phyloP scores from a whole-genome alignment of 2,113 vertebrate species.

The Ptychochromis oligacanthus region DNA sequence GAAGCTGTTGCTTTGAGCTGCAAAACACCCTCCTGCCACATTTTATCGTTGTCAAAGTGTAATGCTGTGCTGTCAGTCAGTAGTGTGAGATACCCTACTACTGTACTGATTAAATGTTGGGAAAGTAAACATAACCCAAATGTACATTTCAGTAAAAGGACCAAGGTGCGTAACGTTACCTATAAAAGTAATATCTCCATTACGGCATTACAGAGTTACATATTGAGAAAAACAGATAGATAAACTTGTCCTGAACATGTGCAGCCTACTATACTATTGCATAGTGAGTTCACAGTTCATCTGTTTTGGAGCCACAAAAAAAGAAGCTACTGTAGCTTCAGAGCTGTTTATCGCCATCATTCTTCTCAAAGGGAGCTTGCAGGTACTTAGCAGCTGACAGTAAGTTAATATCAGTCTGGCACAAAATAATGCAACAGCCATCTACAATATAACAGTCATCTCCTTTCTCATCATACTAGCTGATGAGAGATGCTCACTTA shows the following conservation, averaged over 20 bases:
- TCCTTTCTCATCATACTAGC: background rate
- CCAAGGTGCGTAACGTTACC: background rate
- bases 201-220: too few species aligned
- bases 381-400: too few species aligned
- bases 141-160: background rate
- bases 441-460: background rate
- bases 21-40: constrained; percentile 11
- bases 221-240: too few species aligned
- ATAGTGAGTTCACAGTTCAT: background rate
- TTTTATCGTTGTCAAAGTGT: constrained; percentile 1
- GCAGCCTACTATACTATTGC: background rate
- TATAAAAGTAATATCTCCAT: background rate
- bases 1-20: constrained; percentile 11
- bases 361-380: too few species aligned
- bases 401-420: background rate
- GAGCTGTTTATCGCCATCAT: too few species aligned
- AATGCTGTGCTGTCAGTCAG: background rate
- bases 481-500: background rate
- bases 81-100: background rate
- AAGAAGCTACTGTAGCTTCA: background rate
- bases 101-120: background rate
- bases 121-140: background rate
- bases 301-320: background rate
- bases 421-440: background rate
- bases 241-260: background rate